Evolutionary conservation across 1,140 invertebrate species (phyloP).

Genomic region (Drosophila erecta): DNA sequence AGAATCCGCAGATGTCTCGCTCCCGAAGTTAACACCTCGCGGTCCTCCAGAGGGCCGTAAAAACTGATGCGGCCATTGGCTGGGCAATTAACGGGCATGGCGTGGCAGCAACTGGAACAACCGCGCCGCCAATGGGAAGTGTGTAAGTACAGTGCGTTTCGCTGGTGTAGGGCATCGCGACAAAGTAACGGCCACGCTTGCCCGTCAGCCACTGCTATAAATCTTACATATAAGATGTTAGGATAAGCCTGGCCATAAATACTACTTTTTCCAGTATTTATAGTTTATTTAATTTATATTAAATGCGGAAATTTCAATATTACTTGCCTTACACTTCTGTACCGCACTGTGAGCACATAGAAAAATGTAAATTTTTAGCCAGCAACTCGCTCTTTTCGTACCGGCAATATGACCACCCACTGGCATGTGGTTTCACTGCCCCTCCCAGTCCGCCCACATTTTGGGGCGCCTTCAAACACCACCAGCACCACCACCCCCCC

Average conservation of each 20-base stretch:
- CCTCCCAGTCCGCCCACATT: not conserved
- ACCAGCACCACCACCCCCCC: not conserved
- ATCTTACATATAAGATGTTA: too few relatives aligned
- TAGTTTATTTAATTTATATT: too few relatives aligned
- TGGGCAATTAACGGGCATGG: conserved; percentile 68
- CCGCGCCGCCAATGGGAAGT: conserved; percentile 24
- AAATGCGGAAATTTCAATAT: too few relatives aligned
- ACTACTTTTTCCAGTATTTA: too few relatives aligned
- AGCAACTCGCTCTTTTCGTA: conserved; percentile 16
- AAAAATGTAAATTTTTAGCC: conserved; percentile 33
- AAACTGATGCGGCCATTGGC: conserved; percentile 56
- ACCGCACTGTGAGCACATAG: conserved; percentile 23
- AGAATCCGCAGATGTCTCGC: conserved; percentile 2
- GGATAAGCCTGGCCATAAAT: too few relatives aligned
- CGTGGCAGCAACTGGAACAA: conserved; percentile 30
- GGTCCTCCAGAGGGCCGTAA: conserved; percentile 47
- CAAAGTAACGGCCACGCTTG: not conserved
- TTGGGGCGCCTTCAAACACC: not conserved
- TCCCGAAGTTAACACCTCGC: conserved; percentile 54
- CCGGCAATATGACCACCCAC: conserved; percentile 10
- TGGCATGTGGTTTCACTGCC: conserved; percentile 22
- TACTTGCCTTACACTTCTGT: not conserved
- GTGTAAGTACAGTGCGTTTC: conserved; percentile 28
- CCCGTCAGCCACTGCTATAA: too few relatives aligned
- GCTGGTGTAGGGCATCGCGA: not conserved